A percentile compares a stretch with the other conserved stretches of the same genome.
phyloP scores from a whole-genome alignment of 2,888 invertebrate species.

The Aphidoletes aphidimyza region DNA sequence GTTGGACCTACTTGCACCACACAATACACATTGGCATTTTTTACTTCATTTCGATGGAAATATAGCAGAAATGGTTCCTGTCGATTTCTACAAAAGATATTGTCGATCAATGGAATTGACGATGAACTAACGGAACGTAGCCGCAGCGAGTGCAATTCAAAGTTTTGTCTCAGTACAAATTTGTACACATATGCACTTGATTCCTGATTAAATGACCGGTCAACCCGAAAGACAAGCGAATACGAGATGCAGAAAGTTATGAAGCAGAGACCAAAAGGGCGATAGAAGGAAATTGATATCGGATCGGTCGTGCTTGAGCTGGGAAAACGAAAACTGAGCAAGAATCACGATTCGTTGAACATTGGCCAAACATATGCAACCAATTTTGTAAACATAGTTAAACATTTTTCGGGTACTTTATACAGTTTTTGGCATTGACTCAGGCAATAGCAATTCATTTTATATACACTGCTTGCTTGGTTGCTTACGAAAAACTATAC shows the following conservation, averaged over 20 bases:
- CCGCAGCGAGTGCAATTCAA: neutral
- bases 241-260: neutral
- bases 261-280: neutral
- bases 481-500: too few relatives aligned
- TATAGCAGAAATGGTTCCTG: too few relatives aligned
- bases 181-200: slow-evolving; percentile 13
- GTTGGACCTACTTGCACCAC: too few relatives aligned
- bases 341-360: slow-evolving; percentile 49
- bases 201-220: too few relatives aligned
- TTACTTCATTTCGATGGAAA: too few relatives aligned
- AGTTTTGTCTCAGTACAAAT: neutral
- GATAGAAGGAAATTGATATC: neutral
- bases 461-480: slow-evolving; percentile 22
- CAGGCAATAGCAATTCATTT: slow-evolving; percentile 51
- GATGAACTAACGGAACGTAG: neutral
- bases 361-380: slow-evolving; percentile 53
- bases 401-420: neutral
- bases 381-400: slow-evolving; percentile 27
- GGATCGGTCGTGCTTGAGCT: neutral
- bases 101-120: too few relatives aligned
- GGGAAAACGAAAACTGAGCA: neutral
- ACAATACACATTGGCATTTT: too few relatives aligned
- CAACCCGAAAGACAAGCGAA: too few relatives aligned
- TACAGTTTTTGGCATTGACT: slow-evolving; percentile 15
- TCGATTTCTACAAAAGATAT: too few relatives aligned